phyloP scores from a whole-genome alignment of 2,797 vertebrate genomes.

The Ptychadena robeensis region DNA sequence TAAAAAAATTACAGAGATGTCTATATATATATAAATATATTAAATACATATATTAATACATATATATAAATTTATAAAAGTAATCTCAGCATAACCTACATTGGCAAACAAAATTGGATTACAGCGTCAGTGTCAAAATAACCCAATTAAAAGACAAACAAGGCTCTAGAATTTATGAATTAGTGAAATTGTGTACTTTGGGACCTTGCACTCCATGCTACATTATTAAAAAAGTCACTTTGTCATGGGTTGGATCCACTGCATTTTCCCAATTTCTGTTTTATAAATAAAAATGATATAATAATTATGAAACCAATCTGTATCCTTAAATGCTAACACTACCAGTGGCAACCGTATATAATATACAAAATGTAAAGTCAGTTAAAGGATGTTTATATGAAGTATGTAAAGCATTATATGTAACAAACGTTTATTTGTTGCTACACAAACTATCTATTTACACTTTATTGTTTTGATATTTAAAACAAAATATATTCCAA shows the following conservation, averaged over 20 bases:
- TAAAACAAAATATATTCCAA: not conserved
- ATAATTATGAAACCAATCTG: no score
- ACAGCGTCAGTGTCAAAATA: not conserved
- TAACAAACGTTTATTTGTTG: not conserved
- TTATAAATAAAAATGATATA: no score
- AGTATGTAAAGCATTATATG: no score
- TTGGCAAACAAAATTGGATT: not conserved
- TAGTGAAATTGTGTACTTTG: no score
- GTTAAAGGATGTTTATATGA: no score
- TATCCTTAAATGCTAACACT: no score
- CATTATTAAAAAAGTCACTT: not conserved
- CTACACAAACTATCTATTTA: not conserved
- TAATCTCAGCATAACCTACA: not conserved
- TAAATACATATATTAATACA: no score
- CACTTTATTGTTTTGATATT: not conserved
- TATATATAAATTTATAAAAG: not conserved
- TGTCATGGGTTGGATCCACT: not conserved
- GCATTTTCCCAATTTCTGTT: no score
- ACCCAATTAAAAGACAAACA: not conserved
- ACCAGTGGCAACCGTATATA: not conserved
- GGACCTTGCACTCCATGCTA: not conserved
- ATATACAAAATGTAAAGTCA: not conserved
- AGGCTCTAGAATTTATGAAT: no score
- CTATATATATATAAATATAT: not conserved
- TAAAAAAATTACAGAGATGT: not conserved